A percentile compares a stretch with the other conserved stretches of the same genome.
phyloP scores from a whole-genome alignment of 2,113 vertebrate genomes.

The Platysternon megacephalum region DNA sequence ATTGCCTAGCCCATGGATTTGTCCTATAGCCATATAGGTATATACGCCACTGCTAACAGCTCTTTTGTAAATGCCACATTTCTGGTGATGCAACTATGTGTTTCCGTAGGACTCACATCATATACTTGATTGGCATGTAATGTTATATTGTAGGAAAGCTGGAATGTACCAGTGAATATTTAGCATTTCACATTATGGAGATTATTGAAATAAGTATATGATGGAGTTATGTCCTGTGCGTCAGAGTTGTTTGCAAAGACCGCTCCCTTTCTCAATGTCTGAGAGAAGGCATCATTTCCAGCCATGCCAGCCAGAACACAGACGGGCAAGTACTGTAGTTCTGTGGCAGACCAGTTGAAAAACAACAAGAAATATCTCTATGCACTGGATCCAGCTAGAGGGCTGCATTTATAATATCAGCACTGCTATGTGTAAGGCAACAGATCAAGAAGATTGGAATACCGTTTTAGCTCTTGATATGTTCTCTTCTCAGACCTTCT shows the following conservation, averaged over 20 bases:
- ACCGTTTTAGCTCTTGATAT: neutral
- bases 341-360: neutral
- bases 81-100: neutral
- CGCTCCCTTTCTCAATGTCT: neutral
- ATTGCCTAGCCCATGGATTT: neutral
- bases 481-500: neutral
- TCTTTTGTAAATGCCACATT: neutral
- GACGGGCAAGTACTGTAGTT: neutral
- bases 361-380: neutral
- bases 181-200: neutral
- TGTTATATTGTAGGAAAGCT: neutral
- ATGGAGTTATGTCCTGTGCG: neutral
- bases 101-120: neutral
- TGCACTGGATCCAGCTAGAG: neutral
- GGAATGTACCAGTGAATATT: neutral
- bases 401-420: neutral
- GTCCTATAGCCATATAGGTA: neutral
- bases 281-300: neutral
- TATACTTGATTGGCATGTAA: neutral
- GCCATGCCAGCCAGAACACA: neutral
- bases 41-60: neutral
- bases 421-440: neutral
- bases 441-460: neutral
- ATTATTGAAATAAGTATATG: accelerated
- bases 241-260: neutral